phyloP scores from a whole-genome alignment of 2,113 vertebrate genomes.

The Naja naja region DNA sequence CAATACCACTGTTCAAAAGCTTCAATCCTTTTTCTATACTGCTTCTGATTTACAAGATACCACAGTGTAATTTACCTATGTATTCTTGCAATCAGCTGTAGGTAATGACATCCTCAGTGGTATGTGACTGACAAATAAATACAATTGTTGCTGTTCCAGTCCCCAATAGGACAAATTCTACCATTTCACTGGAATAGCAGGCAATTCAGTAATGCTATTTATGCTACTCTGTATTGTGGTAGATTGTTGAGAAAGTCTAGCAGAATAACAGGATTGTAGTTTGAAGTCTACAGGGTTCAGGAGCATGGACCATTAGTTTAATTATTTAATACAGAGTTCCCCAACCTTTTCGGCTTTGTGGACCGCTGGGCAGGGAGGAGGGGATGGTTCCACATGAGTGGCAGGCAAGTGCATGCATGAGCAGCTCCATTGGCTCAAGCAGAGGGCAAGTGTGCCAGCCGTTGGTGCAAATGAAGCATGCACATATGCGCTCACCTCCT shows the following conservation, averaged over 20 bases:
- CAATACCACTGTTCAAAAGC: not conserved
- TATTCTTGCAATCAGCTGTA: rapidly evolving
- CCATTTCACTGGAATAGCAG: not conserved
- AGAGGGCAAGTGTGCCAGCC: not conserved
- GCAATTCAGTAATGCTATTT: not conserved
- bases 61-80: not conserved
- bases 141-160: not conserved
- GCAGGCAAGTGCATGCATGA: rapidly evolving
- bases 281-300: not conserved
- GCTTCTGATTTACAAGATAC: not conserved
- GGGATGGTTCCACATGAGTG: not conserved
- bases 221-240: not conserved
- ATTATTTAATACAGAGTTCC: not conserved
- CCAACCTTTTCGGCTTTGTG: not conserved
- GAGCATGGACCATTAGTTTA: not conserved
- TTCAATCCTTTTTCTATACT: not conserved
- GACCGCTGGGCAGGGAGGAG: rapidly evolving
- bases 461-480: not conserved
- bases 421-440: not conserved
- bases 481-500: not conserved
- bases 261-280: not conserved
- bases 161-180: not conserved
- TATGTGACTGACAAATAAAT: not conserved
- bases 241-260: not conserved
- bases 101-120: not conserved